Evolutionary conservation across 2,797 vertebrate genomes (phyloP).

Genomic region (Arnoldichthys spilopterus): DNA sequence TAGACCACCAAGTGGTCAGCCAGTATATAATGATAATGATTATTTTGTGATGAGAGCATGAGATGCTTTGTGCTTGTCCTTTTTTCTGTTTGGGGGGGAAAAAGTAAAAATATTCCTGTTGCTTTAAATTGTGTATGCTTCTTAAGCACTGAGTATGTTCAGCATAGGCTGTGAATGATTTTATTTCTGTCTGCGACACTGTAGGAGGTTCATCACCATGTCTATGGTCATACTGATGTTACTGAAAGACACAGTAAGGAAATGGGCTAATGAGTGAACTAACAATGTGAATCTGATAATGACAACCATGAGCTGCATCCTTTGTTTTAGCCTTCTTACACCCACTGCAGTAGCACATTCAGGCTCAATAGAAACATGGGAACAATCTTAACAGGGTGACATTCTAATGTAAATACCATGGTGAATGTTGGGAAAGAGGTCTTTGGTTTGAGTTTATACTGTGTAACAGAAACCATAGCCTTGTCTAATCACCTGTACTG

Average conservation of each 20-base stretch:
- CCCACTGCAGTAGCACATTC: constrained; percentile 9
- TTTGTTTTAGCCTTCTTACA: background rate
- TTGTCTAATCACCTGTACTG: background rate
- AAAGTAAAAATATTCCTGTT: too few species aligned
- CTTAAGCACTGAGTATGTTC: constrained; percentile 9
- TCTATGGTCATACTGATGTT: background rate
- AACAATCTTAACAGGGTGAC: constrained; percentile 7
- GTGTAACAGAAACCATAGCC: too few species aligned
- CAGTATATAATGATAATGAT: constrained; percentile 36
- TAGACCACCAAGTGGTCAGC: constrained; percentile 28
- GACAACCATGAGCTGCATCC: background rate
- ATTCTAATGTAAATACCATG: background rate
- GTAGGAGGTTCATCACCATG: background rate
- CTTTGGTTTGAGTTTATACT: too few species aligned
- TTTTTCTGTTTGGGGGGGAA: too few species aligned
- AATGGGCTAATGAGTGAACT: background rate
- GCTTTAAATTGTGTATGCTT: background rate
- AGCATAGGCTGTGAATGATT: constrained; percentile 5
- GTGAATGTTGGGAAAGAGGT: background rate
- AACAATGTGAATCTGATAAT: background rate
- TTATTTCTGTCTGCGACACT: constrained; percentile 34
- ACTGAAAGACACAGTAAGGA: constrained; percentile 26
- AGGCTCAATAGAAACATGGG: background rate
- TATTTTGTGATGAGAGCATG: constrained; percentile 20
- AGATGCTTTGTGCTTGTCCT: constrained; percentile 49